Base-by-base conservation (phyloP, 2,113 vertebrate genomes). In the Takifugu bimaculatus region DNA sequence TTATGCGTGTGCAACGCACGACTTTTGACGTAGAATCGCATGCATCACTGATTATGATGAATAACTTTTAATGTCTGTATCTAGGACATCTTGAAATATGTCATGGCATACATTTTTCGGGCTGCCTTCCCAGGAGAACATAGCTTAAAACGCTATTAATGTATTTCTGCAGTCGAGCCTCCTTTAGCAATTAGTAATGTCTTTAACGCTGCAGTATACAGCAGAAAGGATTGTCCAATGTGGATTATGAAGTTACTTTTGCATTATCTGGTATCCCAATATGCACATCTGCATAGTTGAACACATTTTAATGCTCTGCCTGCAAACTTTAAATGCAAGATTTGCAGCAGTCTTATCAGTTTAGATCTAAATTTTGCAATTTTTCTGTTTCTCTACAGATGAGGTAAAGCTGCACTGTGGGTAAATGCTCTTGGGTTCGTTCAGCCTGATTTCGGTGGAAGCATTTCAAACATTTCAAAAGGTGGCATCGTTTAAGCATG, bases 401-500 rank as follows among this genome's bases (percentile, higher is more conserved):
- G 32, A 47, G 47, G 25, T 56, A 12, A 27, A 14, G 25, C 32
- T 3, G 4, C 6, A 26, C 13, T 11, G 3, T 7, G 44, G 13
- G n/a, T 43, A n/a, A 57, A 63, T 47, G 15, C 13, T 59, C 51
- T 44, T 54, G 12, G 29, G 61, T 70, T 50, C 66, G 43, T 35
- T 42, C 28, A 3, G 2, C 5, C 12, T 49, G 42, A 54, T 50
- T 11, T 61, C 3, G 1, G 35, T 29, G 50, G 63, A 62, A 72
- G 50, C 25, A 35, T 26, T 20, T 70, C n/a, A 47, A 51, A 49
- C 14, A 26, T 50, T 20, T 20, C 42, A 26, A 42, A 35, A 62
- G 27, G 26, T 62, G 80, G 25, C 53, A 47, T 44, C 28, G 20
- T 4, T 32, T 11, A 56, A 88, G 9, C 58, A 92, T 92, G 91